Conservation (phyloP, 1,140 invertebrate species). For the Drosophila ambigua region DNA sequence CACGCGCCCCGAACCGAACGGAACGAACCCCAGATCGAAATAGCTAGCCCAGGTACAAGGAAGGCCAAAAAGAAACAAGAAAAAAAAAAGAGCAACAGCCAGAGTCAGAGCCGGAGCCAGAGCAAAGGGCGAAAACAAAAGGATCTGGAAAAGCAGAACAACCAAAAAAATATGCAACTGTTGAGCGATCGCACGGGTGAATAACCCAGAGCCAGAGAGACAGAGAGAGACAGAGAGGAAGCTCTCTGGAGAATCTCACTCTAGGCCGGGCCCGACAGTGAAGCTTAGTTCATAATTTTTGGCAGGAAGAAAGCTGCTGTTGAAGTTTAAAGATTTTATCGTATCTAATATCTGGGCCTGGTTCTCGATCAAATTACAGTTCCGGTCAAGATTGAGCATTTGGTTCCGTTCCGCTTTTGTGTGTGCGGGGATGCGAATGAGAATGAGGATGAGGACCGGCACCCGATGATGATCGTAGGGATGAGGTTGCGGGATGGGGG, state of each 20-base stretch:
- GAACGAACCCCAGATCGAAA: conserved; percentile 3
- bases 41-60: conserved; percentile 52
- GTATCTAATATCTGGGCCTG: conserved; percentile 70
- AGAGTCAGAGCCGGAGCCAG: conserved; percentile 38
- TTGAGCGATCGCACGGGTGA: conserved; percentile 48
- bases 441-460: conserved; percentile 5
- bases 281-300: conserved; percentile 61
- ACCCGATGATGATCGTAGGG: conserved; percentile 4
- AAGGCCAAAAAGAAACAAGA: conserved; percentile 28
- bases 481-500: conserved; percentile 8
- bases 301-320: conserved; percentile 68
- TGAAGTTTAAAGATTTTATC: conserved; percentile 49
- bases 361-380: conserved; percentile 80
- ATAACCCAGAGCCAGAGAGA: conserved; percentile 21
- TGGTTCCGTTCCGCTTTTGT: conserved; percentile 75
- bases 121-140: conserved; percentile 38
- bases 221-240: conserved; percentile 12
- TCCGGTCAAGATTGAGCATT: conserved; percentile 77
- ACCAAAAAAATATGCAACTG: conserved; percentile 61
- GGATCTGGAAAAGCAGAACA: conserved; percentile 23
- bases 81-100: conserved; percentile 18
- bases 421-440: conserved; percentile 12
- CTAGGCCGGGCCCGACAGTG: conserved; percentile 26
- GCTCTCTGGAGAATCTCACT: conserved; percentile 59
- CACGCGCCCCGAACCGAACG: conserved; percentile 68